Conservation (phyloP, 2,888 invertebrate genomes). For the Pristionchus maxplancki region DNA sequence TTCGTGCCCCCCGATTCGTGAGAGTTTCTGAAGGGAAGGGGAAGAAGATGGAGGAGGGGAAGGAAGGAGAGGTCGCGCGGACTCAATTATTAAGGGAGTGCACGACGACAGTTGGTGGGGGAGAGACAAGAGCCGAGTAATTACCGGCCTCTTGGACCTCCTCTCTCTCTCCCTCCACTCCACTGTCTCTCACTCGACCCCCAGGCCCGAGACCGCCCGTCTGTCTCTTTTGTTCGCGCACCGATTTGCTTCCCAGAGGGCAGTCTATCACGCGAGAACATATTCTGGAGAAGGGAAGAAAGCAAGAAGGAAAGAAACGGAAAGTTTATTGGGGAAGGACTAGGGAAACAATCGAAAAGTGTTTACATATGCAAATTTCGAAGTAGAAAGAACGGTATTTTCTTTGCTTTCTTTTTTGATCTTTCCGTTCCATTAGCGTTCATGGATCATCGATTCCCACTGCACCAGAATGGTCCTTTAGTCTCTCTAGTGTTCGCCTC, state of each 20-base stretch:
- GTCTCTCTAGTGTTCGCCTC: conserved; percentile 23
- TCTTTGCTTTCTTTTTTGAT: no score
- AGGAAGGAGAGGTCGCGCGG: neutral
- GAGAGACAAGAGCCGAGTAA: conserved; percentile 51
- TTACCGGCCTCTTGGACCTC: conserved; percentile 30
- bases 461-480: neutral
- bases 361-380: no score
- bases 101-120: conserved; percentile 50
- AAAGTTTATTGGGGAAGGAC: neutral
- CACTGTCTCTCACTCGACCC: conserved; percentile 27
- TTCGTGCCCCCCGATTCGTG: neutral
- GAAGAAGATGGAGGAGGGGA: conserved; percentile 9
- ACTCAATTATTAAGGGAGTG: conserved; percentile 1
- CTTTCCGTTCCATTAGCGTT: no score
- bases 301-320: neutral
- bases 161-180: neutral
- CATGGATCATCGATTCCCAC: no score
- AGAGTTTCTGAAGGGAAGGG: neutral
- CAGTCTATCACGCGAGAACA: conserved; percentile 18
- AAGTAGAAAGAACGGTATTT: no score
- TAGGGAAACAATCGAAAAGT: neutral
- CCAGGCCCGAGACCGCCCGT: neutral
- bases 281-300: neutral
- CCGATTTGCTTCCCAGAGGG: neutral
- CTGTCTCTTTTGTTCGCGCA: conserved; percentile 40